Evolutionary conservation across 2,888 invertebrate genomes (phyloP), one percentile per base, ranked within the genome.

Genomic region (Ectropis crepuscularia): DNA sequence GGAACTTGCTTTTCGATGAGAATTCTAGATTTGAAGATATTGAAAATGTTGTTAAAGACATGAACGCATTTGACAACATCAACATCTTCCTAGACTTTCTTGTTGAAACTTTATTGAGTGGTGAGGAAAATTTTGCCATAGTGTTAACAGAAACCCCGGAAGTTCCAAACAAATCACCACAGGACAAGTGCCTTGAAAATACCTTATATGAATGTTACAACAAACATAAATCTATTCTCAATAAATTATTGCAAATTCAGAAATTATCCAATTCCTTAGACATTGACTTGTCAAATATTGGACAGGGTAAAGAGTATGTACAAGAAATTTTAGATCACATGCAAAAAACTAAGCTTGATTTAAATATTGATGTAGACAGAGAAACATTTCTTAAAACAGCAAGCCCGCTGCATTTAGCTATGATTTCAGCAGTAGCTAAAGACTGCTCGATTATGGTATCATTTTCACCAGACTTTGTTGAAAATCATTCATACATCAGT

Each of bases 371-470:
- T 39, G 57, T 58, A 2, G 77, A 85, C 16, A 78, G 64, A 72
- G 64, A 80, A 0, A 61, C 37, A 4, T 88, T 89, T 68, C 46
- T 85, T 0, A 60, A 75, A 11, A 68, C 53, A 0, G 46, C 75
- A 6, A 69, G 82, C 39, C 73, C 81, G 0, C 55, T 77, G 38
- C 74, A 86, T 53, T 69, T 85, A 57, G 84, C 86, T 2, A 82
- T 96, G 58, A 88, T 96, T 72, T 94, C 96, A 10, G 94, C 95
- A 38, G 94, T 95, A 5, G 94, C 95, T 16, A 95, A 95, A 80
- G 96, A 96, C 77, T 96, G 96, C 75, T 96, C 95, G 0, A 92
- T 96, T 37, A 95, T 96, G 94, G 90, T 96, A 54, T 92, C 94
- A 54, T 92, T 95, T 68, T 73, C 85, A 59, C 61, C 75, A 63